A percentile compares a stretch with the other conserved stretches of the same genome.
These are phyloP conservation scores for Tipula vernalis DNA, from an alignment of 2,888 invertebrate genomes.

Conservation along the genomic window DNA sequence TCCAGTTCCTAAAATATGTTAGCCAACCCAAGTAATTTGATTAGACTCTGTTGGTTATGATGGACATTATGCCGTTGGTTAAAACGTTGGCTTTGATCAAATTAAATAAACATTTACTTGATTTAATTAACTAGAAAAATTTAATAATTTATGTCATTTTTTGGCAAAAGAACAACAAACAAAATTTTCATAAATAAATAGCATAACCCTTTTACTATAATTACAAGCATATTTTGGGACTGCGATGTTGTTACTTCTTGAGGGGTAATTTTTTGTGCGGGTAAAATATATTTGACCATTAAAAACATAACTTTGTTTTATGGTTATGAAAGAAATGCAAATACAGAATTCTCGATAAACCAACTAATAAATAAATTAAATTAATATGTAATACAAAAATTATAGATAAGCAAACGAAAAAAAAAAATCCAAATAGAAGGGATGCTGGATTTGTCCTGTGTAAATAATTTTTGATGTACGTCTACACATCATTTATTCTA, in stretches of 20 bases:
- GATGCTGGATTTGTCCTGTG: neutral
- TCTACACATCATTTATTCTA: neutral
- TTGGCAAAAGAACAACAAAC: neutral
- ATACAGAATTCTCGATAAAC: neutral
- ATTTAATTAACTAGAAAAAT: neutral
- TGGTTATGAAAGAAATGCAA: neutral
- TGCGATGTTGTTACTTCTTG: neutral
- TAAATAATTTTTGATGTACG: neutral
- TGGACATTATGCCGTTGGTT: neutral
- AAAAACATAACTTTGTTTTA: neutral
- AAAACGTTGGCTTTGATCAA: neutral
- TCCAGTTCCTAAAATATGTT: too few species aligned
- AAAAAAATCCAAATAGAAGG: neutral
- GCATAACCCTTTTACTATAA: neutral
- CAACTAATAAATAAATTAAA: neutral
- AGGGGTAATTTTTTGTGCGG: neutral
- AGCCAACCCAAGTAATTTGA: too few species aligned
- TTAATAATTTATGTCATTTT: constrained; percentile 4
- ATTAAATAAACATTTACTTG: neutral
- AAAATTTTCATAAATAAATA: neutral
- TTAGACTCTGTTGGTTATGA: too few species aligned
- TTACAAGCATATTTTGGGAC: neutral
- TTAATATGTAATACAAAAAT: neutral
- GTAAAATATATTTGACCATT: neutral
- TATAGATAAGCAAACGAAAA: neutral